Base-by-base conservation (phyloP, 1,140 invertebrate species). In the Paralvinella palmiformis region DNA sequence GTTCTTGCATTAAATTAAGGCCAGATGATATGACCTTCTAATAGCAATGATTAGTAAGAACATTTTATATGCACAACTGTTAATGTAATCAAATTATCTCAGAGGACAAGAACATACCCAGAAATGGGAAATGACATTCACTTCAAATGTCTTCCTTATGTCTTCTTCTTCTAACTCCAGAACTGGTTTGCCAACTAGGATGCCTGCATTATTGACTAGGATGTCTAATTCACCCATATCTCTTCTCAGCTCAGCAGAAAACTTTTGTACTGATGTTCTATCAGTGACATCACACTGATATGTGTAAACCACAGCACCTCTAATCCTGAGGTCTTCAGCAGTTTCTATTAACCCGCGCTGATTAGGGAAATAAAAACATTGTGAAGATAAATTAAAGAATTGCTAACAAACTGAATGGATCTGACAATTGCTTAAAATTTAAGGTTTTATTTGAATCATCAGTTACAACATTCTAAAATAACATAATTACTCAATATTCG, bases 131-230 rank as follows among this genome's bases (percentile, higher is more conserved):
- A 87, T 69, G 13, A 81, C 75, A 72, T 89, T 89, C 13, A 89
- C 84, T 63, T 84, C 81, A 70, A 89, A 85, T 1, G 85, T 87
- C 66, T 79, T 81, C 48, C 83, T 71, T 37, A 89, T 87, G 37
- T 80, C 72, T 17, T 80, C 71, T 79, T 97, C 94, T 0, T 89
- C 87, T 35, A 89, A 87, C 52, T 96, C 88, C 68, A 96, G 80
- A 24, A 97, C 80, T 35, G 86, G 85, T 63, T 87, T 85, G 1
- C 92, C 92, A 44, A 87, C 89, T 0, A 94, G 88, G 48, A 96
- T 88, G 17, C 93, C 94, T 20, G 94, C 94, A 79, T 97, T 98
- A 79, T 96, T 97, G 24, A 98, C 85, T 10, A 98, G 77, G 57
- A 97, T 85, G 3, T 86, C 88, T 1, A 95, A 90, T 79, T 88